Evolutionary conservation across 2,888 invertebrate genomes (phyloP).

Genomic region (Punctoribates punctum): DNA sequence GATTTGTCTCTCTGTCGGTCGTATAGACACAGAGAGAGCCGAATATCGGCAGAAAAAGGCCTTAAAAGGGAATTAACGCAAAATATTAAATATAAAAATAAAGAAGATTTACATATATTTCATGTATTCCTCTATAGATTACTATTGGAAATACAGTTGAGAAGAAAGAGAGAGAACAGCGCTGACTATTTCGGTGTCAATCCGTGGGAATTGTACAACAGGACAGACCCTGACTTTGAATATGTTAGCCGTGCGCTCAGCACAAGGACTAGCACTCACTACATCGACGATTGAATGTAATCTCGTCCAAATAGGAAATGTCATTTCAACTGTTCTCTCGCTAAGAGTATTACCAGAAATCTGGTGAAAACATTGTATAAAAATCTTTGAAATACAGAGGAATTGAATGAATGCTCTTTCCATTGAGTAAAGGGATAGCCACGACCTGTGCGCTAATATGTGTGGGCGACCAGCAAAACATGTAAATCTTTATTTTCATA

Average conservation of each 20-base stretch:
- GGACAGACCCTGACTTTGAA: not conserved
- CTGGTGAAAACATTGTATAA: too few relatives aligned
- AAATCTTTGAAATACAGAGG: too few relatives aligned
- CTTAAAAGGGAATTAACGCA: not conserved
- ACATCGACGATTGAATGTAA: too few relatives aligned
- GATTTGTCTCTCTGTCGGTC: not conserved
- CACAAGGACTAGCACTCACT: too few relatives aligned
- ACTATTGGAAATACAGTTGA: not conserved
- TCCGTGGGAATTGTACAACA: conserved; percentile 14
- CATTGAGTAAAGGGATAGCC: too few relatives aligned
- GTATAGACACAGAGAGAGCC: not conserved
- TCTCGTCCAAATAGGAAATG: conserved; percentile 2
- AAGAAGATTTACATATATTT: conserved; percentile 29
- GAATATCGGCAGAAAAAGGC: not conserved
- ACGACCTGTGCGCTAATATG: too few relatives aligned
- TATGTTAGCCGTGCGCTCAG: too few relatives aligned
- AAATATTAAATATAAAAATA: not conserved
- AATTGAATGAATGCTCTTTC: too few relatives aligned
- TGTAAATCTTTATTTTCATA: too few relatives aligned
- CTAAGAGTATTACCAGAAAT: conserved; percentile 2
- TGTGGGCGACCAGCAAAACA: too few relatives aligned
- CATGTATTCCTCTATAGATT: conserved; percentile 9
- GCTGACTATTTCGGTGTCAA: not conserved
- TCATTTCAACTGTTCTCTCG: not conserved
- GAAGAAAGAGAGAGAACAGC: not conserved